Evolutionary conservation across 1,140 invertebrate genomes (phyloP).

Genomic region (Heliconius melpomene): DNA sequence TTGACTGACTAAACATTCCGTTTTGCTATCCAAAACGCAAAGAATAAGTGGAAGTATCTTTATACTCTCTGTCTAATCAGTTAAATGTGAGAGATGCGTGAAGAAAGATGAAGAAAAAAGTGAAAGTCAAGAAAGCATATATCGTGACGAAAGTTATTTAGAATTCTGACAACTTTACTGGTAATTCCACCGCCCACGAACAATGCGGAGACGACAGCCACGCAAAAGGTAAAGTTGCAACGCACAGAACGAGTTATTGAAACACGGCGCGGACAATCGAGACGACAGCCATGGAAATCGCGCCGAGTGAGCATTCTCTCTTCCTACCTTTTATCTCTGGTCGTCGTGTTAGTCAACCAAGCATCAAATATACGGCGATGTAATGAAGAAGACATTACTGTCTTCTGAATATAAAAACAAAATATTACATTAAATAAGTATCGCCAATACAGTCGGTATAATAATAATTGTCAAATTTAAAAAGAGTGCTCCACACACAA

Average conservation of each 20-base stretch:
- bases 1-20: too few relatives aligned
- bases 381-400: neutral
- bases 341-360: conserved; percentile 74
- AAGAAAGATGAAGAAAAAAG: neutral
- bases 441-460: neutral
- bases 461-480: neutral
- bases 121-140: neutral
- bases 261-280: conserved; percentile 51
- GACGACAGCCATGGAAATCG: conserved; percentile 57
- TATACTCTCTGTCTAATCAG: neutral
- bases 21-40: too few relatives aligned
- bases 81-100: neutral
- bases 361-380: conserved; percentile 62
- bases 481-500: neutral
- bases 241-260: conserved; percentile 49
- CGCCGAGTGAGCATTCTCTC: conserved; percentile 54
- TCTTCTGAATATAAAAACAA: neutral
- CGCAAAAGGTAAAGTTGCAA: conserved; percentile 27
- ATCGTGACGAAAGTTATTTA: conserved; percentile 16
- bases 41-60: neutral
- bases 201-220: conserved; percentile 21
- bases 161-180: neutral
- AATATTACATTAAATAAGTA: neutral
- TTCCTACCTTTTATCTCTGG: conserved; percentile 73
- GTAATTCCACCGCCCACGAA: conserved; percentile 20